Evolutionary conservation across 2,888 invertebrate genomes (phyloP).

Genomic region (Apamea crenata): DNA sequence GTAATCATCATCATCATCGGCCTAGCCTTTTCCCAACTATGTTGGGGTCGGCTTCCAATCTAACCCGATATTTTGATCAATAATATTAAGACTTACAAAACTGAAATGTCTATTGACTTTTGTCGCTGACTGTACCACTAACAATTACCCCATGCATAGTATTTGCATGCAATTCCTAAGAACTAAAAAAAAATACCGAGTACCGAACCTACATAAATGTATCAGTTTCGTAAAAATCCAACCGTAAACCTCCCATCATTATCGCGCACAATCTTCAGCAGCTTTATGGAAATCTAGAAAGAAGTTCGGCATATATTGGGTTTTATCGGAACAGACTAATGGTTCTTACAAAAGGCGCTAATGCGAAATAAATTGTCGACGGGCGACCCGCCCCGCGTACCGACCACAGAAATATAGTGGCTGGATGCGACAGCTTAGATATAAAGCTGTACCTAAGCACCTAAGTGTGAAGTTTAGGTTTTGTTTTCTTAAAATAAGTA

Average conservation of each 20-base stretch:
- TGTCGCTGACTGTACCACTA: neutral
- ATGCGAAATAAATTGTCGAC: slow-evolving; percentile 88
- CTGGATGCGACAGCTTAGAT: slow-evolving; percentile 58
- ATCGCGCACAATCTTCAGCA: slow-evolving; percentile 63
- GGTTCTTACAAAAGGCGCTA: slow-evolving; percentile 83
- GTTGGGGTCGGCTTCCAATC: too few species aligned
- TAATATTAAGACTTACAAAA: neutral
- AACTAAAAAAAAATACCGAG: neutral
- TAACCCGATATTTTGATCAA: neutral
- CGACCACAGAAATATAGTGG: slow-evolving; percentile 39
- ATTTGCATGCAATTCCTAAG: neutral
- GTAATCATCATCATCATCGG: too few species aligned
- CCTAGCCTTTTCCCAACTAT: too few species aligned
- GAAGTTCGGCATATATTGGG: slow-evolving; percentile 72
- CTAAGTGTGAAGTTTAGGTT: neutral
- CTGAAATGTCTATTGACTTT: neutral
- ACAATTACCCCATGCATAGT: neutral
- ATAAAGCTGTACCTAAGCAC: slow-evolving; percentile 5
- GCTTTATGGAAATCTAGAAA: slow-evolving; percentile 73
- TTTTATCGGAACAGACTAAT: slow-evolving; percentile 77
- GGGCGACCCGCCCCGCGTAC: slow-evolving; percentile 69
- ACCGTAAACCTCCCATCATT: slow-evolving; percentile 49
- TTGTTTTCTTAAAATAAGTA: neutral
- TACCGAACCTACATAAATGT: neutral
- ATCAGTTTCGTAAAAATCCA: neutral